phyloP scores from a whole-genome alignment of 2,797 vertebrate species.

The Morus bassanus region DNA sequence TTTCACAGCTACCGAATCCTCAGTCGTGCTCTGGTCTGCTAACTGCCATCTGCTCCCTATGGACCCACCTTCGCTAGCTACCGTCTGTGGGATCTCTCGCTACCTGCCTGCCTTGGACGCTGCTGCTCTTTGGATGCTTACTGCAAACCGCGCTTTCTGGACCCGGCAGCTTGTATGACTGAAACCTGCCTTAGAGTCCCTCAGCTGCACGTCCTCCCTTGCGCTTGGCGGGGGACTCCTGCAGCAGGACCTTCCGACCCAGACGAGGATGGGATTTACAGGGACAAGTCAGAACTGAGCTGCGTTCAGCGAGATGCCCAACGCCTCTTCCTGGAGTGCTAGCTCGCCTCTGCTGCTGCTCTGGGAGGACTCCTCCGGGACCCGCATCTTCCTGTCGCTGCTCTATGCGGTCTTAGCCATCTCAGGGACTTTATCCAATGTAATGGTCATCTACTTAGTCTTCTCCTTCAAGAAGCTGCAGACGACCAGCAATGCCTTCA shows the following conservation, averaged over 20 bases:
- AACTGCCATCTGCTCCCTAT: neutral
- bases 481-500: slow-evolving; percentile 87
- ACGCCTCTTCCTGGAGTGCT: slow-evolving; percentile 73
- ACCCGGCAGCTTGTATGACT: neutral
- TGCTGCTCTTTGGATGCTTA: neutral
- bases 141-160: neutral
- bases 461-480: slow-evolving; percentile 86
- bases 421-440: slow-evolving; percentile 82
- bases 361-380: slow-evolving; percentile 76
- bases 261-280: slow-evolving; percentile 51
- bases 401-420: slow-evolving; percentile 81
- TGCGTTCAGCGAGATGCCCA: slow-evolving; percentile 75
- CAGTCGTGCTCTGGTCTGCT: neutral
- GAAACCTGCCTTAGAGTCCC: neutral
- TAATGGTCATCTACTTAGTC: slow-evolving; percentile 85
- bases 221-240: neutral
- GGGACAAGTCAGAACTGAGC: slow-evolving; percentile 48
- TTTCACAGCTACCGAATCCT: slow-evolving; percentile 22
- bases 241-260: slow-evolving; percentile 4
- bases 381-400: slow-evolving; percentile 78
- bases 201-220: neutral
- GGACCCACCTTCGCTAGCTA: neutral
- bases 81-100: neutral
- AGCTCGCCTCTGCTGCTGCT: slow-evolving; percentile 75
- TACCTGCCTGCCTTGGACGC: neutral